These are phyloP conservation scores for Corythucha ciliata DNA, from an alignment of 2,888 invertebrate genomes.

Conservation along the genomic window DNA sequence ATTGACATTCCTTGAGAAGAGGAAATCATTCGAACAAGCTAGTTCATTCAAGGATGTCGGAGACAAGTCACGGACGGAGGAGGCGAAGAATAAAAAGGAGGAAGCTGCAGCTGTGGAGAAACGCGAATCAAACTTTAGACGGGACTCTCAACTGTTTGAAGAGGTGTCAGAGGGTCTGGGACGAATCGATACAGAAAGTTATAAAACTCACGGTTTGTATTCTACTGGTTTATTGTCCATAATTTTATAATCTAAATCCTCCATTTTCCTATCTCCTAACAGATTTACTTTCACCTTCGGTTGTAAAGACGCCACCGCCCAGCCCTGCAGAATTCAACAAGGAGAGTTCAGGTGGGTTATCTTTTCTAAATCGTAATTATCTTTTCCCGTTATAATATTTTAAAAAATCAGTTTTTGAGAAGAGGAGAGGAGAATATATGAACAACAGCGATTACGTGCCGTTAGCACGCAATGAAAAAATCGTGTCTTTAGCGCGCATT, in stretches of 20 bases:
- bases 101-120: slow-evolving; percentile 39
- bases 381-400: slow-evolving; percentile 6
- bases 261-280: neutral
- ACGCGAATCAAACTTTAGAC: slow-evolving; percentile 35
- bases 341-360: slow-evolving; percentile 32
- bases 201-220: neutral
- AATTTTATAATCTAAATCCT: neutral
- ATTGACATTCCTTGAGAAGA: slow-evolving; percentile 32
- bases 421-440: no score
- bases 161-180: slow-evolving; percentile 43
- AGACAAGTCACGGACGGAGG: slow-evolving; percentile 29
- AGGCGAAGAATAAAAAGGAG: slow-evolving; percentile 33
- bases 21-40: slow-evolving; percentile 33
- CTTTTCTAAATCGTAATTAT: no score
- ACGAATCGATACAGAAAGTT: slow-evolving; percentile 39
- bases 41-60: slow-evolving; percentile 30
- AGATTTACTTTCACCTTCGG: slow-evolving; percentile 39
- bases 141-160: slow-evolving; percentile 43
- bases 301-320: slow-evolving; percentile 58
- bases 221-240: neutral
- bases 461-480: no score
- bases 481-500: no score
- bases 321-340: slow-evolving; percentile 55
- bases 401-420: slow-evolving; percentile 10
- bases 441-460: no score